phyloP scores from a whole-genome alignment of 2,888 invertebrate species.

The Epirrhoe alternata region DNA sequence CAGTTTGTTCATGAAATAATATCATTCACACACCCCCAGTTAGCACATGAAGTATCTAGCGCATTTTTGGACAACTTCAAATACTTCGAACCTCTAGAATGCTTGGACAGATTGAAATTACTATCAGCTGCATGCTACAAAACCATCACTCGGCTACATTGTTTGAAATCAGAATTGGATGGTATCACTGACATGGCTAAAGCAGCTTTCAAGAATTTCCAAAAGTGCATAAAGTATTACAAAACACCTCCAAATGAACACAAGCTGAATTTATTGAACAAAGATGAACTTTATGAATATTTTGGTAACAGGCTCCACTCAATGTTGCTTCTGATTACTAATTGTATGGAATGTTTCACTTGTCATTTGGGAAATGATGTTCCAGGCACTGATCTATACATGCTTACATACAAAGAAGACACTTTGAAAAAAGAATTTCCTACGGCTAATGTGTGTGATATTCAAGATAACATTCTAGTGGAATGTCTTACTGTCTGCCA shows the following conservation, averaged over 20 bases:
- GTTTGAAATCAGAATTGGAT: slow-evolving; percentile 56
- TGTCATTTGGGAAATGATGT: slow-evolving; percentile 52
- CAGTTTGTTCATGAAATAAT: slow-evolving; percentile 68
- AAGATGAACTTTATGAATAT: slow-evolving; percentile 65
- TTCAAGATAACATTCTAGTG: slow-evolving; percentile 51
- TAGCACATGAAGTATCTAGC: slow-evolving; percentile 66
- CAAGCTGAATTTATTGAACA: slow-evolving; percentile 56
- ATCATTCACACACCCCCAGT: slow-evolving; percentile 60
- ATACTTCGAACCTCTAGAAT: slow-evolving; percentile 64
- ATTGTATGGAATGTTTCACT: slow-evolving; percentile 59
- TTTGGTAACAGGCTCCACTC: slow-evolving; percentile 62
- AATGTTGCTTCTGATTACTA: slow-evolving; percentile 54
- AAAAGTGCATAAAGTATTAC: slow-evolving; percentile 66
- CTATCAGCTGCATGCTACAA: slow-evolving; percentile 63
- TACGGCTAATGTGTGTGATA: slow-evolving; percentile 54
- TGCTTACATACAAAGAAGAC: slow-evolving; percentile 59
- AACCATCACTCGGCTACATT: slow-evolving; percentile 64
- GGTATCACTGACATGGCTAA: slow-evolving; percentile 45
- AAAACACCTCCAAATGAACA: slow-evolving; percentile 64
- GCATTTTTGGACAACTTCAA: slow-evolving; percentile 68
- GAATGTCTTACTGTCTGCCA: slow-evolving; percentile 64
- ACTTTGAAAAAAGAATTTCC: slow-evolving; percentile 45
- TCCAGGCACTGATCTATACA: slow-evolving; percentile 56
- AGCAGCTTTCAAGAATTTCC: slow-evolving; percentile 56
- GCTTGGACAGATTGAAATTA: slow-evolving; percentile 57